Conservation (phyloP, 1,140 invertebrate genomes). For the Microplitis demolitor region DNA sequence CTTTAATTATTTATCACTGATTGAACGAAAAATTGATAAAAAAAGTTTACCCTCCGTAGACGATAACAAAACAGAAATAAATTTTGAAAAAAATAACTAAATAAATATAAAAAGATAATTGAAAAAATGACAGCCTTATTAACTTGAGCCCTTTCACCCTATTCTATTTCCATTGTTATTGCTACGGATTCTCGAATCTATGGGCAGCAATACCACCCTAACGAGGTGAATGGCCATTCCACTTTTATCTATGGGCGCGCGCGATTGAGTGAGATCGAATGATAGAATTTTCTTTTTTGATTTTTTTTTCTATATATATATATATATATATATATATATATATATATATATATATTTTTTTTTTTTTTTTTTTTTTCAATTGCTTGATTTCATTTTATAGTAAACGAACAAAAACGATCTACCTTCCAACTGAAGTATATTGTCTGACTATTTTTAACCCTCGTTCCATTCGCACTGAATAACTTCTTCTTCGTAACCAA, state of each 20-base stretch:
- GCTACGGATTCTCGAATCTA: not conserved
- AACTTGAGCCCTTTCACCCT: not conserved
- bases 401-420: constrained; percentile 15
- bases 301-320: constrained; percentile 13
- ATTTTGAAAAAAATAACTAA: too few relatives aligned
- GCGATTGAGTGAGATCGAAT: constrained; percentile 1
- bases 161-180: not conserved
- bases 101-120: too few relatives aligned
- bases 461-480: constrained; percentile 7
- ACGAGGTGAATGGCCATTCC: not conserved
- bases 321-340: too few relatives aligned
- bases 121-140: too few relatives aligned
- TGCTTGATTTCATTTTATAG: constrained; percentile 31
- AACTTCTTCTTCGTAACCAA: constrained; percentile 21
- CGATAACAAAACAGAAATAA: too few relatives aligned
- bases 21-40: too few relatives aligned
- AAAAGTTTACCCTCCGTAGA: too few relatives aligned
- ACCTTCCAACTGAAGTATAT: constrained; percentile 3
- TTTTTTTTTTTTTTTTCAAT: constrained; percentile 19
- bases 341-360: not conserved
- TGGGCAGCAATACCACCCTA: not conserved
- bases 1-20: too few relatives aligned
- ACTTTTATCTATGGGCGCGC: not conserved
- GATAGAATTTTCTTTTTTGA: not conserved
- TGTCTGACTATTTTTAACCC: constrained; percentile 18